These are phyloP conservation scores for Agriopis aurantiaria DNA, from an alignment of 2,888 invertebrate species.

Conservation along the genomic window DNA sequence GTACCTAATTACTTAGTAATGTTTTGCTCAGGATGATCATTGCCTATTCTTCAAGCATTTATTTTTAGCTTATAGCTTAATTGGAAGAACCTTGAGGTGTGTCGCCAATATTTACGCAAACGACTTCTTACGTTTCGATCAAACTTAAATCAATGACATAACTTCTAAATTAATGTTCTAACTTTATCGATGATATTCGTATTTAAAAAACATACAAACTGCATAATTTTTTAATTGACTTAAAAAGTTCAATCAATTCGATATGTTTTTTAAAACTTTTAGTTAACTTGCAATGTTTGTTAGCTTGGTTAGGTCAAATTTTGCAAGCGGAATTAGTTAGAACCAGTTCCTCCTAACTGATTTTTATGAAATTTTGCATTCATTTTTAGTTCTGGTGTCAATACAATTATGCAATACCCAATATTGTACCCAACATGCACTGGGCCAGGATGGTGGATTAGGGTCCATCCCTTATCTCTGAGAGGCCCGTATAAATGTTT, in stretches of 20 bases:
- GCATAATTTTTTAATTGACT: neutral
- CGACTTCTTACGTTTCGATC: conserved; percentile 54
- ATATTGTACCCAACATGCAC: no score
- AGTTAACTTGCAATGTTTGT: no score
- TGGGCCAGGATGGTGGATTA: no score
- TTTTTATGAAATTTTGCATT: no score
- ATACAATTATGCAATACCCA: no score
- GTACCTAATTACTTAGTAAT: conserved; percentile 10
- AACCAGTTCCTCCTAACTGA: no score
- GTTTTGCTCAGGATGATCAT: conserved; percentile 46
- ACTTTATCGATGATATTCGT: neutral
- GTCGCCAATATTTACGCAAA: conserved; percentile 74
- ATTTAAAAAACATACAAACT: conserved; percentile 10
- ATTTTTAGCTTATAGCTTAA: conserved; percentile 57
- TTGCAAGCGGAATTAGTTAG: no score
- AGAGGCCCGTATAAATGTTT: no score
- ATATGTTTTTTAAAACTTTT: neutral
- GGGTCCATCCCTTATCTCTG: no score
- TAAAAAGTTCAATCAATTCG: neutral
- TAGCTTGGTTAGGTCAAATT: no score
- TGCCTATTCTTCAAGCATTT: conserved; percentile 47
- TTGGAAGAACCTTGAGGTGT: conserved; percentile 68
- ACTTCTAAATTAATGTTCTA: conserved; percentile 46
- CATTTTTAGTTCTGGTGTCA: no score
- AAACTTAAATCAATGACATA: conserved; percentile 65